These are phyloP conservation scores for Sebastolobus alascanus DNA, from an alignment of 2,797 vertebrate genomes.

Conservation along the genomic window DNA sequence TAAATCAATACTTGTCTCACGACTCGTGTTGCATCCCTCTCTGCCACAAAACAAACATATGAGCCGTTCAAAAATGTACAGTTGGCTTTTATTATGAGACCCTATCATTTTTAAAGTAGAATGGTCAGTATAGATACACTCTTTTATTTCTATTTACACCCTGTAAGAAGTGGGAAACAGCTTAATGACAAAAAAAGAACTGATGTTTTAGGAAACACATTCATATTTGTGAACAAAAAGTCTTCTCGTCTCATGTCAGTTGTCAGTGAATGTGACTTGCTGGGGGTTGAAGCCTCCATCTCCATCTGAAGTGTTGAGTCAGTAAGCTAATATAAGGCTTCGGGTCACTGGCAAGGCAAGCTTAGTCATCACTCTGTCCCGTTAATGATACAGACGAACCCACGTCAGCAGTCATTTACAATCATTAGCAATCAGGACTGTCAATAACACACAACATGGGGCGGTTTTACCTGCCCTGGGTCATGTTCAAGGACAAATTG, in stretches of 20 bases:
- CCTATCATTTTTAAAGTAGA: slow-evolving; percentile 77
- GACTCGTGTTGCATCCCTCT: not conserved
- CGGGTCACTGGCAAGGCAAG: slow-evolving; percentile 80
- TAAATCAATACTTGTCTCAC: slow-evolving; percentile 44
- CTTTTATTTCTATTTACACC: slow-evolving; percentile 81
- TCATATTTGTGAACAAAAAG: slow-evolving; percentile 65
- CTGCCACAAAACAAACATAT: slow-evolving; percentile 46
- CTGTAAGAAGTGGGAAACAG: slow-evolving; percentile 76
- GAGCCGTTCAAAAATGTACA: slow-evolving; percentile 79
- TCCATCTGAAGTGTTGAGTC: slow-evolving; percentile 56
- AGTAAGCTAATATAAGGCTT: slow-evolving; percentile 74
- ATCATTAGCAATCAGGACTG: slow-evolving; percentile 56
- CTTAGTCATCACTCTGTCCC: slow-evolving; percentile 83
- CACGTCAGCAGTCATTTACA: slow-evolving; percentile 66
- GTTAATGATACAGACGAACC: slow-evolving; percentile 85
- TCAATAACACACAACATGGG: slow-evolving; percentile 35
- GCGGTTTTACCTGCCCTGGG: slow-evolving; percentile 12
- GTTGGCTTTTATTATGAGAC: slow-evolving; percentile 83
- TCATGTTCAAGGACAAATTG: slow-evolving; percentile 43
- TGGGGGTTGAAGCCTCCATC: slow-evolving; percentile 62
- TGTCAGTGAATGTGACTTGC: slow-evolving; percentile 43
- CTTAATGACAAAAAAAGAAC: slow-evolving; percentile 56
- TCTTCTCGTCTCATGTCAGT: slow-evolving; percentile 35
- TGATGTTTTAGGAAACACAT: slow-evolving; percentile 72
- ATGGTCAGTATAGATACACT: slow-evolving; percentile 80